A percentile compares a stretch with the other conserved stretches of the same genome.
Evolutionary conservation across 2,113 vertebrate genomes (phyloP).

Genomic region (Rafetus swinhoei): DNA sequence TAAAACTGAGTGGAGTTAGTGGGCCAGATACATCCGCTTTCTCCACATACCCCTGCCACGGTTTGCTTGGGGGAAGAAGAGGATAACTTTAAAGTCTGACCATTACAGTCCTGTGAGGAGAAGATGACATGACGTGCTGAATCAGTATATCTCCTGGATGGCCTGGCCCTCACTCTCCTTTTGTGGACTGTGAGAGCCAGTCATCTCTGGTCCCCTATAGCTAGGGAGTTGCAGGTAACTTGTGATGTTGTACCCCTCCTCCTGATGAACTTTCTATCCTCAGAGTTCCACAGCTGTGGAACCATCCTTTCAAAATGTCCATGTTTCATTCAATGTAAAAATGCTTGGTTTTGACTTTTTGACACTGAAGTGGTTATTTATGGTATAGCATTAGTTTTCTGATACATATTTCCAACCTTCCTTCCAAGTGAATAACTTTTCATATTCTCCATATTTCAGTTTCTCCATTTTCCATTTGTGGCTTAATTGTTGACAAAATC

Average conservation of each 20-base stretch:
- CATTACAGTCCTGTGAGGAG: neutral
- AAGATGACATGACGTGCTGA: neutral
- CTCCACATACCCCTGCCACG: neutral
- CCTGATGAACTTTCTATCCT: neutral
- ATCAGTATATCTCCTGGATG: neutral
- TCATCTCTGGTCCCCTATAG: neutral
- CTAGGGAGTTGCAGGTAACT: neutral
- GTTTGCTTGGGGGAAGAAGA: neutral
- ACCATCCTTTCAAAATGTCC: neutral
- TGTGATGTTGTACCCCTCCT: neutral
- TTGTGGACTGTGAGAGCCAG: neutral
- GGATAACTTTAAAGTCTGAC: neutral
- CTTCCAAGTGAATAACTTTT: neutral
- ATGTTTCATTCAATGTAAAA: neutral
- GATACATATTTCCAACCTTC: neutral
- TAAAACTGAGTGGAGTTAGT: neutral
- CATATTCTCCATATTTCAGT: neutral
- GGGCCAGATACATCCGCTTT: neutral
- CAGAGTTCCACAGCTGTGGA: neutral
- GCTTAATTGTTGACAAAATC: neutral
- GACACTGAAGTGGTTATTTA: neutral
- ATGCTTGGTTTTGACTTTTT: neutral
- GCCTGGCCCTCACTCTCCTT: rapidly evolving
- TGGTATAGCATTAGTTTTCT: rapidly evolving
- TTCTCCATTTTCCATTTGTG: conserved; percentile 1